phyloP scores from a whole-genome alignment of 1,140 invertebrate species.

The Drosophila suzukii region DNA sequence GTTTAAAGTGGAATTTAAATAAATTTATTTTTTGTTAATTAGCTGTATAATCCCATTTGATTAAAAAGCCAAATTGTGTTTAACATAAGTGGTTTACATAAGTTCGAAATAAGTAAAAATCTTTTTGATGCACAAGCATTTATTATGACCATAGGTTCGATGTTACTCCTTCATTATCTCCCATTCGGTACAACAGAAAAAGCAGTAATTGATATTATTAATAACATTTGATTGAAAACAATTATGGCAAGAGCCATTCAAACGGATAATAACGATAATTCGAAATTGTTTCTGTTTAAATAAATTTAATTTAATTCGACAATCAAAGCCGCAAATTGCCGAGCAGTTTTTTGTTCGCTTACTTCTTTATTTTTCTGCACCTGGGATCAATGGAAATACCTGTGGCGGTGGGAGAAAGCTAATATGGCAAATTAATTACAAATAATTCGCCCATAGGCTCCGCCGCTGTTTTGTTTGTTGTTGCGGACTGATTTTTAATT shows the following conservation, averaged over 20 bases:
- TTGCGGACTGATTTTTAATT: slow-evolving; percentile 74
- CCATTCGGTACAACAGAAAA: not conserved
- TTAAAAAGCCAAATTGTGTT: no score
- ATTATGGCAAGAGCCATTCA: slow-evolving; percentile 62
- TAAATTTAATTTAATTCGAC: slow-evolving; percentile 75
- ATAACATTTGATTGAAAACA: slow-evolving; percentile 64
- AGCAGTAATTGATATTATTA: slow-evolving; percentile 70
- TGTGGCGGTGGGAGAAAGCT: slow-evolving; percentile 31
- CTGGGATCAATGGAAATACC: slow-evolving; percentile 41
- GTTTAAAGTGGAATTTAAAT: no score
- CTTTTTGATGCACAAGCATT: not conserved
- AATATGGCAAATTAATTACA: slow-evolving; percentile 80
- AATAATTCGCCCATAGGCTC: slow-evolving; percentile 57
- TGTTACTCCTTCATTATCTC: slow-evolving; percentile 28
- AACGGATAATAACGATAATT: slow-evolving; percentile 61
- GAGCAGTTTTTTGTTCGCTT: slow-evolving; percentile 14
- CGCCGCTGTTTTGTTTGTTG: slow-evolving; percentile 23
- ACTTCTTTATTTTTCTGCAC: slow-evolving; percentile 2
- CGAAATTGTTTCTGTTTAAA: slow-evolving; percentile 58
- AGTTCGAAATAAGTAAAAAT: not conserved
- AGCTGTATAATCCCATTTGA: no score
- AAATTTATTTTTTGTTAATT: no score
- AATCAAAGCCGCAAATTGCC: slow-evolving; percentile 68
- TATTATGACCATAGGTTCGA: slow-evolving; percentile 26
- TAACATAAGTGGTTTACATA: no score